Base-by-base conservation (phyloP, 2,888 invertebrate species). In the Polydrusus cervinus region DNA sequence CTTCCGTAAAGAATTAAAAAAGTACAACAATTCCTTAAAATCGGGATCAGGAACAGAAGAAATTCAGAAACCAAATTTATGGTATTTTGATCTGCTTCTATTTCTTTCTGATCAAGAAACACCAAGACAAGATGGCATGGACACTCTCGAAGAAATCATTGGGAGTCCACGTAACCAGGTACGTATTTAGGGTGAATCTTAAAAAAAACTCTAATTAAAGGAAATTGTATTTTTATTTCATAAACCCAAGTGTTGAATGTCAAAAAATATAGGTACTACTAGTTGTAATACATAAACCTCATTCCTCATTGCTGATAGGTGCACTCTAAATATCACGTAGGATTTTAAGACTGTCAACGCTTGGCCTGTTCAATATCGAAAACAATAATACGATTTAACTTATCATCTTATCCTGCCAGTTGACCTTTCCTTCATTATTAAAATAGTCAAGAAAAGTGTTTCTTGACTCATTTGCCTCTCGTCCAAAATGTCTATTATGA, bases 41-140 rank as follows among this genome's bases (percentile, higher is more conserved):
- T 53, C 64, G 11, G 79, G 75, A 11, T 16, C 70, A n/a, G 68
- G 67, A 13, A 34, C 65, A 1, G 78, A 73, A n/a, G 76, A 80
- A 45, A 72, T 80, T 13, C 77, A 81, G 55, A 76, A 71, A 67
- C 80, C 80, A 11, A 73, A 65, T 40, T 67, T 80, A 53, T 80
- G 79, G 34, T 80, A 80, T 64, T 80, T 74, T 65, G 78, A 80
- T 55, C 69, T 78, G 60, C 68, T 79, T 3, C 51, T 74, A 13
- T 79, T 79, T 30, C 64, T 78, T 25, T 53, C 11, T 9, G 62
- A 74, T 43, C 70, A 74, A 43, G 70, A 71, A 20, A 47, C 18
- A 6, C 51, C 69, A 20, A 53, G 69, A 14, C n/a, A 47, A 65
- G 34, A 34, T 34, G n/a, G 14, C 34, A 60, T 11, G 6, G 16